Percentiles rank a stretch among this genome's conserved stretches.
These are phyloP conservation scores for Bradypus variegatus DNA, from an alignment of 2,797 vertebrate species.

Conservation along the genomic window DNA sequence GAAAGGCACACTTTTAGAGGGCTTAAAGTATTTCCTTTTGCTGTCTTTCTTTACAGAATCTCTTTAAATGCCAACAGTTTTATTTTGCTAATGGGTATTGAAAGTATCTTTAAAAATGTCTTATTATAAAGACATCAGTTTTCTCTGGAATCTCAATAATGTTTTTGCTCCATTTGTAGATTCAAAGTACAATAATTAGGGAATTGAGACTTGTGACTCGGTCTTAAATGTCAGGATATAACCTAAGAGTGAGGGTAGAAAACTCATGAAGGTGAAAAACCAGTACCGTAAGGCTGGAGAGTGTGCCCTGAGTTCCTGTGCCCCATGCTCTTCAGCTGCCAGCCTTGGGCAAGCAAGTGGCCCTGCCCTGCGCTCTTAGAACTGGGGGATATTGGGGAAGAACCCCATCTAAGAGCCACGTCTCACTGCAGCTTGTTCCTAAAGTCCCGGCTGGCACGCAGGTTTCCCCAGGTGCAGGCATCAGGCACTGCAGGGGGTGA, in stretches of 20 bases:
- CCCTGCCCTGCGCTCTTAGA: neutral
- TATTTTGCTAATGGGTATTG: neutral
- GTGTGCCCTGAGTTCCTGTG: neutral
- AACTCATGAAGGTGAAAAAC: neutral
- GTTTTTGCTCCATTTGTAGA: slow-evolving; percentile 5
- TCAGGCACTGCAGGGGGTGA: accelerated
- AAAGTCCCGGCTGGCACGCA: neutral
- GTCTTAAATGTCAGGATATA: neutral
- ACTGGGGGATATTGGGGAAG: neutral
- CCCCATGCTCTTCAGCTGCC: too few species aligned
- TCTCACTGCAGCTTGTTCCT: neutral
- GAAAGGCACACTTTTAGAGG: slow-evolving; percentile 26
- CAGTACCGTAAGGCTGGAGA: neutral
- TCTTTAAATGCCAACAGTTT: slow-evolving; percentile 43
- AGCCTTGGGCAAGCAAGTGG: neutral
- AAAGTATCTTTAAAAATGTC: slow-evolving; percentile 10
- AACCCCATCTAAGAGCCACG: too few species aligned
- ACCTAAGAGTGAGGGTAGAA: neutral
- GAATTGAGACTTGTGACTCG: neutral
- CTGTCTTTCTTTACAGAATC: slow-evolving; percentile 32
- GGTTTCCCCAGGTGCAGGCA: neutral
- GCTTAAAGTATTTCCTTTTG: slow-evolving; percentile 51
- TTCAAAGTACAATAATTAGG: neutral
- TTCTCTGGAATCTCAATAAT: neutral
- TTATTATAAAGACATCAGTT: neutral